Evolutionary conservation across 2,113 vertebrate genomes (phyloP).

Genomic region (Neolamprologus cancellatus): DNA sequence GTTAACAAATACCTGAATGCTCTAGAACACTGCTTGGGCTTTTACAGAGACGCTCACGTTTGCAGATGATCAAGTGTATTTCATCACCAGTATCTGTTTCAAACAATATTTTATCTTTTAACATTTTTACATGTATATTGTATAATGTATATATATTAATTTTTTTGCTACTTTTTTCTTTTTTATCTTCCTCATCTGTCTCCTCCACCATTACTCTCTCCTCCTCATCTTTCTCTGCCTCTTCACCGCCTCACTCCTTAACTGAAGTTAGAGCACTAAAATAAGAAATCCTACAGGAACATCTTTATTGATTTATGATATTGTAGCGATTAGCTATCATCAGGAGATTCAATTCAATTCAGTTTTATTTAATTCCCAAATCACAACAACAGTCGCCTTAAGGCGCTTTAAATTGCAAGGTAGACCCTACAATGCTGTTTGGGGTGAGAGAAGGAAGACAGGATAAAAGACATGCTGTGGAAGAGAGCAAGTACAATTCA

Average conservation of each 20-base stretch:
- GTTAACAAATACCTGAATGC: not conserved
- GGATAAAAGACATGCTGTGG: not conserved
- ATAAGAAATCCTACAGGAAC: not conserved
- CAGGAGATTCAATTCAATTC: not conserved
- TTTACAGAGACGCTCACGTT: not conserved
- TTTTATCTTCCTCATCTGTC: not conserved
- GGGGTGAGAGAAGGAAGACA: not conserved
- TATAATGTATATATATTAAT: not conserved
- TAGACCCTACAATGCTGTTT: not conserved
- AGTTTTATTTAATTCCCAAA: not conserved
- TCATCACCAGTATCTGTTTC: not conserved
- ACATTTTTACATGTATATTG: not conserved
- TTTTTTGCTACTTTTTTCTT: not conserved
- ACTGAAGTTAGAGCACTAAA: not conserved
- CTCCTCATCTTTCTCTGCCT: not conserved
- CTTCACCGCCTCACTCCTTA: not conserved
- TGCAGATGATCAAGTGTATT: not conserved
- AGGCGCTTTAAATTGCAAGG: not conserved
- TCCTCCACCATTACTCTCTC: not conserved
- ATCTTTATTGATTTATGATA: not conserved
- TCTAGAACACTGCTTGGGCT: not conserved
- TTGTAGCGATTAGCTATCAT: not conserved
- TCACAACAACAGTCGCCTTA: not conserved
- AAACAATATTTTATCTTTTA: not conserved
- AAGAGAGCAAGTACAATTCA: not conserved